Evolutionary conservation across 2,113 vertebrate genomes (phyloP), one percentile per base, ranked within the genome.

Genomic region (Perognathus longimembris): DNA sequence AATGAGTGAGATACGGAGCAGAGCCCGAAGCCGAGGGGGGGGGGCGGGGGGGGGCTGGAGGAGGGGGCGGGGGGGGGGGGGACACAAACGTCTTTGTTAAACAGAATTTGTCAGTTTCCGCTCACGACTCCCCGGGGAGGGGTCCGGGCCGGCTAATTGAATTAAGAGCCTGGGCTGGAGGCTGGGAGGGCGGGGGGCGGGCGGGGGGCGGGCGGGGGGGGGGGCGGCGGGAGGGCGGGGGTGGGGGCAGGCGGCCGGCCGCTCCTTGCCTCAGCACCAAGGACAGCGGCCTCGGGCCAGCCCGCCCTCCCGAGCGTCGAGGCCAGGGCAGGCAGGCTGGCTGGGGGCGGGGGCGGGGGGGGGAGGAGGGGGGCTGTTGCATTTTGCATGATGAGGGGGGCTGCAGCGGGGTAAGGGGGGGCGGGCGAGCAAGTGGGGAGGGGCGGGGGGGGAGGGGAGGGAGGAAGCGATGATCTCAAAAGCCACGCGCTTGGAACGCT

Each of bases 111-210:
- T 97, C 94, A 92, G 95, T 95, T 97, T 96, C 94, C 81, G 66
- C 95, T 96, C 11, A 3, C 61, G n/a, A 24, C 22, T 98, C 99
- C 98, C 98, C 24, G 32, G 98, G 98, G 99, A 98, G 94, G 94
- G 94, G 98, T 98, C 98, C 97, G 98, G 98, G 97, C 97, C 96
- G 92, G 96, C 97, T 99, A 99, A 99, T 99, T 99, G 98, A 99
- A 99, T 99, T 98, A 99, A 98, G 97, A 98, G 94, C 98, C 92
- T 95, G 97, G 76, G 95, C 95, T 50, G 92, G 97, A 95, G 96
- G 96, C 96, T 97, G 97, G 2, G 73, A 24, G 93, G 59, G 73
- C 86, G 77, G 91, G 70, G 96, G 91, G 92, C 18, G 64, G 45
- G 97, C 50, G 5, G 94, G 97, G 97, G 94, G 97, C 97, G 97